Conservation (phyloP, 1,140 invertebrate genomes). For the Microplitis demolitor region DNA sequence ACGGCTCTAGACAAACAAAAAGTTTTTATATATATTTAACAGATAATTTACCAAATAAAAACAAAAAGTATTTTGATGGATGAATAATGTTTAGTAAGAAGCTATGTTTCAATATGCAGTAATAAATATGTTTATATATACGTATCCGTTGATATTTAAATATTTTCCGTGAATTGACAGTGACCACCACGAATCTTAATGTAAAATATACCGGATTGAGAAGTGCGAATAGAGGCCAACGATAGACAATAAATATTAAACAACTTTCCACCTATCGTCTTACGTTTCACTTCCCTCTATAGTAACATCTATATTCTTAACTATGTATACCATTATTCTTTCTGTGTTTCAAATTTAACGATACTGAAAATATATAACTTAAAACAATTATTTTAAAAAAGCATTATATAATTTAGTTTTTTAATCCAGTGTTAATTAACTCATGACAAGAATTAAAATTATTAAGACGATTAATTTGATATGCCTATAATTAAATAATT, state of each 20-base stretch:
- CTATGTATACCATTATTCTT: neutral
- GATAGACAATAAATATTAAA: conserved; percentile 34
- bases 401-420: too few species aligned
- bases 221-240: conserved; percentile 30
- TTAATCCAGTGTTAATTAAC: too few species aligned
- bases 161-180: conserved; percentile 27
- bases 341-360: neutral
- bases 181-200: conserved; percentile 28
- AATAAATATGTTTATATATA: neutral
- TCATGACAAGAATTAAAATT: too few species aligned
- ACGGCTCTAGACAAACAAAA: too few species aligned
- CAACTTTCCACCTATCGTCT: conserved; percentile 25
- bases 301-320: neutral
- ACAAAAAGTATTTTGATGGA: too few species aligned
- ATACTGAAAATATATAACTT: neutral
- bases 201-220: conserved; percentile 16
- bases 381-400: too few species aligned
- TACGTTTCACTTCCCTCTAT: neutral
- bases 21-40: too few species aligned
- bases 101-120: neutral
- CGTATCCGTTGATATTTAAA: conserved; percentile 18
- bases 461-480: too few species aligned
- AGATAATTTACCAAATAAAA: too few species aligned
- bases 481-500: too few species aligned
- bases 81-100: too few species aligned